Percentiles rank a stretch among this genome's conserved stretches.
Conservation (phyloP, 2,797 vertebrate genomes). For the Pseudomugil tenellus region DNA sequence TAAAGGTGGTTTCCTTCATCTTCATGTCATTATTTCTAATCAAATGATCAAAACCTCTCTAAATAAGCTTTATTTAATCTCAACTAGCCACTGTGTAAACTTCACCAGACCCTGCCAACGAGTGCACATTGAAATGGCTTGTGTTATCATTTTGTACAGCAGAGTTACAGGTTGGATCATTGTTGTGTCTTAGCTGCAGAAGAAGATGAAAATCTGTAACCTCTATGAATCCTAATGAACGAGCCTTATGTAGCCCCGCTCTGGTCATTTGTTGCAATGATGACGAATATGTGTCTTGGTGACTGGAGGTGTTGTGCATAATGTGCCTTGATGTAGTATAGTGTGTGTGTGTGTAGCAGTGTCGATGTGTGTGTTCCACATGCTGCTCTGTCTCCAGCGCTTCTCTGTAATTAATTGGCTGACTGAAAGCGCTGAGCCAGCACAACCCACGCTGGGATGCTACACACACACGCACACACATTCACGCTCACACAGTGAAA, state of each 20-base stretch:
- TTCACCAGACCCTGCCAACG: not conserved
- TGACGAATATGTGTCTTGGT: conserved; percentile 60
- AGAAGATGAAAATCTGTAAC: conserved; percentile 40
- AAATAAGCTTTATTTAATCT: not conserved
- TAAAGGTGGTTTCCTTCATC: not conserved
- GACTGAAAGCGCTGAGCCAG: conserved; percentile 78
- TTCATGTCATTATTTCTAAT: not conserved
- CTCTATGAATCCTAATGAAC: conserved; percentile 45
- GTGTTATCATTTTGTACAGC: not conserved
- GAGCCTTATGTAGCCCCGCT: conserved; percentile 46
- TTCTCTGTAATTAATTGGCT: conserved; percentile 82
- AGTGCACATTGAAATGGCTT: conserved; percentile 1
- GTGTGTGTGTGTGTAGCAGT: conserved; percentile 39
- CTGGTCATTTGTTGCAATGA: conserved; percentile 66
- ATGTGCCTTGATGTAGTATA: conserved; percentile 39
- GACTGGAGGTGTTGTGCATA: conserved; percentile 53
- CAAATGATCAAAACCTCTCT: not conserved
- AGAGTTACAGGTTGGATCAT: conserved; percentile 12
- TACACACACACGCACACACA: conserved; percentile 40
- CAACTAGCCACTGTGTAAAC: conserved; percentile 12
- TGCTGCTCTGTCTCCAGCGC: conserved; percentile 70
- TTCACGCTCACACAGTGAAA: conserved; percentile 28
- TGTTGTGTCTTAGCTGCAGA: conserved; percentile 18
- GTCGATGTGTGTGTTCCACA: conserved; percentile 66
- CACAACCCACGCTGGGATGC: conserved; percentile 68